Evolutionary conservation across 2,888 invertebrate species (phyloP).

Genomic region (Junonia oenone): DNA sequence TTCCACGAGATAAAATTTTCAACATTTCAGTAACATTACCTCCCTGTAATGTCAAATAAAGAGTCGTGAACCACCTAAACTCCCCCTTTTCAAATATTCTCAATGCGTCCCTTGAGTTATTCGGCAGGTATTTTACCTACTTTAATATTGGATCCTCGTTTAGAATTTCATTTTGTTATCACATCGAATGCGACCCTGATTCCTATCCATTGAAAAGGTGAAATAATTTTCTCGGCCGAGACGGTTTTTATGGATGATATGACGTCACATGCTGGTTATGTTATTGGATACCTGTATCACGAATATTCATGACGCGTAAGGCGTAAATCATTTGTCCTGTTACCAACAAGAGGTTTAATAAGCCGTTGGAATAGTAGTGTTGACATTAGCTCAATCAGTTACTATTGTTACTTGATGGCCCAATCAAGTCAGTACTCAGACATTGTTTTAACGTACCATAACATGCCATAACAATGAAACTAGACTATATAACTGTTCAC

Average conservation of each 20-base stretch:
- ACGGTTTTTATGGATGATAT: neutral
- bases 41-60: constrained; percentile 25
- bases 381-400: no score
- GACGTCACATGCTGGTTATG: neutral
- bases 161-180: constrained; percentile 45
- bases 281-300: neutral
- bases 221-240: constrained; percentile 17
- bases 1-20: constrained; percentile 6
- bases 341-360: neutral
- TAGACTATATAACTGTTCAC: no score
- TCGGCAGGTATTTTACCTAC: constrained; percentile 44
- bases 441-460: neutral
- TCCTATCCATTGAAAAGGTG: constrained; percentile 17
- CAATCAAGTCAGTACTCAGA: no score
- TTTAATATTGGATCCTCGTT: constrained; percentile 42
- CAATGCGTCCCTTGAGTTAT: constrained; percentile 40
- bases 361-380: neutral
- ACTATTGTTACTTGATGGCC: no score
- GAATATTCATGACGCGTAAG: no score
- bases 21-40: constrained; percentile 13
- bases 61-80: constrained; percentile 16
- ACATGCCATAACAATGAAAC: no score
- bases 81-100: constrained; percentile 38
- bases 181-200: constrained; percentile 34
- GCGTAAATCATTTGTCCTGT: no score